Evolutionary conservation across 2,113 vertebrate species (phyloP), one percentile per base, ranked within the genome.

Genomic region (Geococcyx californianus): DNA sequence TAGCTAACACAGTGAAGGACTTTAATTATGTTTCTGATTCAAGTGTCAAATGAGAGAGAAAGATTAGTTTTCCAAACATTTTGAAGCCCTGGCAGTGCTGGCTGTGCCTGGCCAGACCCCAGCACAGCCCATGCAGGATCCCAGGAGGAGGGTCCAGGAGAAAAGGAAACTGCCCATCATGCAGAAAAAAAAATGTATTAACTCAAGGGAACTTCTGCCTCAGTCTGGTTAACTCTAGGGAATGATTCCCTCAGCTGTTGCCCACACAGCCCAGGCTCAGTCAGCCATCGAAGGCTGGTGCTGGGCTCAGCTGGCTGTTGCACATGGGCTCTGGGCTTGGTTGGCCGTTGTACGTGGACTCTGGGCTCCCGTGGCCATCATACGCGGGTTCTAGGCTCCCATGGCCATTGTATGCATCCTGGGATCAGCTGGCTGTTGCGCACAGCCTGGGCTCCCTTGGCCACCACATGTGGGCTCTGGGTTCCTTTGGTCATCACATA

Each of bases 261-360:
- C 28, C 29, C 34, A 3, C 0, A 2, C 18, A 31, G 68, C 47
- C 34, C 1, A 8, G 29, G 45, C 29, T 19, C 16, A 4, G 45
- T 2, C 7, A 24, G 51, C 25, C 34, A 3, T 13, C 1, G 25
- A 1, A 6, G 9, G 5, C n/a, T 8, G 7, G 33, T 3, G 3
- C 40, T 7, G 60, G n/a, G 38, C 64, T 38, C 15, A 7, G 14
- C 13, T 16, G 15, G 12, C 15, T 16, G 16, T 17, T 7, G 17
- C 44, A 45, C 14, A 16, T 16, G 16, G 44, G 12, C 11, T 44
- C 44, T 45, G 44, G 44, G 44, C 44, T 45, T 16, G 15, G 15
- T 45, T 45, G 44, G 44, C 42, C 42, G 16, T 16, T 16, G 16
- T 16, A 44, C n/a, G n/a, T 44, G 42, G 16, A 16, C 11, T 44